phyloP scores from a whole-genome alignment of 1,140 invertebrate genomes.

The Adoxophyes honmai region DNA sequence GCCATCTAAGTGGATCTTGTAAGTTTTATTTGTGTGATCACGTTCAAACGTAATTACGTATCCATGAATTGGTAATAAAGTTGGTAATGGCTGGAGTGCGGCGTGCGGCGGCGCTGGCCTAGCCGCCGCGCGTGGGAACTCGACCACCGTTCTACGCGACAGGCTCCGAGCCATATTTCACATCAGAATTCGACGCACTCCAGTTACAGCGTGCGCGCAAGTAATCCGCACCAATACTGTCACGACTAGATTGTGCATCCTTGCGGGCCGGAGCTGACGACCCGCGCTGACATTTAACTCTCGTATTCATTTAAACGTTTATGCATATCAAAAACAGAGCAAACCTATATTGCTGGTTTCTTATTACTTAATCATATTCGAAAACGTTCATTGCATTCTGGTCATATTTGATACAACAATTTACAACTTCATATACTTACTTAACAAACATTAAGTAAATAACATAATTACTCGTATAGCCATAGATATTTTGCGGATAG shows the following conservation, averaged over 20 bases:
- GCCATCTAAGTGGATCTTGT: no score
- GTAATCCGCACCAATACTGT: constrained; percentile 44
- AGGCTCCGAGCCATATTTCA: constrained; percentile 57
- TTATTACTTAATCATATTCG: no score
- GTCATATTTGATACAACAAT: no score
- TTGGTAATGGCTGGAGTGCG: background rate
- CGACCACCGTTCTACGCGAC: constrained; percentile 30
- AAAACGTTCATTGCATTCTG: no score
- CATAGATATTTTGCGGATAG: no score
- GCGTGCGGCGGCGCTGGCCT: background rate
- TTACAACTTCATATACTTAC: no score
- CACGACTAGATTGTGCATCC: constrained; percentile 59
- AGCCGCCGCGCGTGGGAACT: constrained; percentile 53
- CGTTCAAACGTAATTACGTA: no score
- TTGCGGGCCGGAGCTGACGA: constrained; percentile 31
- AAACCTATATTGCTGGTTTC: no score
- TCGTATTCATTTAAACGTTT: constrained; percentile 14
- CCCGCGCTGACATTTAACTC: constrained; percentile 30
- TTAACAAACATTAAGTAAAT: no score
- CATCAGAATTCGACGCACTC: constrained; percentile 57
- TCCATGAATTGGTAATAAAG: no score
- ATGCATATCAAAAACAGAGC: constrained; percentile 13
- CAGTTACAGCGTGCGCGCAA: constrained; percentile 41
- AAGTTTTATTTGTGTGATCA: no score
- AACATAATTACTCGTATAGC: no score